phyloP scores from a whole-genome alignment of 2,888 invertebrate genomes.

The Ceramica pisi region DNA sequence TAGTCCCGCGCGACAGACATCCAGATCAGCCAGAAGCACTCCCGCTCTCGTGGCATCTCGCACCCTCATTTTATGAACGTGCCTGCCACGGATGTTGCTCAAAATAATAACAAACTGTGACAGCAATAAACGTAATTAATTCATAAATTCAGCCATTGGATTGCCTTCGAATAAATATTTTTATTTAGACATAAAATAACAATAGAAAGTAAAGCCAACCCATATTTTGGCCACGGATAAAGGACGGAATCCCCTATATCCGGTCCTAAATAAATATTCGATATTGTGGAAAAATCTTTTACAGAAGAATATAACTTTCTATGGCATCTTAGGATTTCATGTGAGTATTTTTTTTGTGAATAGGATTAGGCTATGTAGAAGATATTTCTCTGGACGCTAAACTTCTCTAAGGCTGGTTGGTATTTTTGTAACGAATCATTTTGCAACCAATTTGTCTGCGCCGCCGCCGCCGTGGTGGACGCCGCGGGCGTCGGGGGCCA shows the following conservation, averaged over 20 bases:
- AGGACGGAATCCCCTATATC: slow-evolving; percentile 47
- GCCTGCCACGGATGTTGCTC: no score
- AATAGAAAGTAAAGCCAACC: slow-evolving; percentile 41
- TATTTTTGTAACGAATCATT: neutral
- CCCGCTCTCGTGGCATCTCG: neutral
- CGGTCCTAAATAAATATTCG: slow-evolving; percentile 58
- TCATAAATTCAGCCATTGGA: slow-evolving; percentile 24
- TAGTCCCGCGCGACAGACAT: no score
- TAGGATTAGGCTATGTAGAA: slow-evolving; percentile 17
- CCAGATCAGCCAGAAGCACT: no score
- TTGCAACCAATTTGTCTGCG: no score
- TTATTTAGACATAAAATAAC: slow-evolving; percentile 55
- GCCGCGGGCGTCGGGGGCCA: no score
- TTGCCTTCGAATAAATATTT: slow-evolving; percentile 51
- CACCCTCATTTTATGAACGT: neutral
- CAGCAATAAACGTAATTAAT: slow-evolving; percentile 30
- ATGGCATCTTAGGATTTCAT: slow-evolving; percentile 24
- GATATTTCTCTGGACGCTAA: neutral
- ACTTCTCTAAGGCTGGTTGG: no score
- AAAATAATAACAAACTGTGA: slow-evolving; percentile 9
- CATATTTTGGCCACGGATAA: slow-evolving; percentile 51
- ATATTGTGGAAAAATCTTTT: slow-evolving; percentile 43
- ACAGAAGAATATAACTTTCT: slow-evolving; percentile 30
- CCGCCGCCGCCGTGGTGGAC: no score
- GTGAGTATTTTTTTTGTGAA: slow-evolving; percentile 27